Conservation (phyloP, 2,113 vertebrate genomes). For the Rhea americana region DNA sequence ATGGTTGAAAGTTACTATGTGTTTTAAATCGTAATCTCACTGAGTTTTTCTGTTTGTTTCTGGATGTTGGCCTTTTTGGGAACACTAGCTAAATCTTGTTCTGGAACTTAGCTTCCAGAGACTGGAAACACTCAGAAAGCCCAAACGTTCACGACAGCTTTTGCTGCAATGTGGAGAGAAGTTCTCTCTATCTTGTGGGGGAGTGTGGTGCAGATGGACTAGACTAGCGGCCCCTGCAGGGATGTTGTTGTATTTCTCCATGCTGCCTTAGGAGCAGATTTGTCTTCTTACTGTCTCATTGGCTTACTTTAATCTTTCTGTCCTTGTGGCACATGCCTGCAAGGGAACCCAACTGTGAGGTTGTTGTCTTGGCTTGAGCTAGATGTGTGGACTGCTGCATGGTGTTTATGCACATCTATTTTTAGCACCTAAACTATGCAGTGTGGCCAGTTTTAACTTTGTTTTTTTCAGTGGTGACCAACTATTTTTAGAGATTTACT, state of each 20-base stretch:
- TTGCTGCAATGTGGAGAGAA: not conserved
- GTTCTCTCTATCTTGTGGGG: fast-evolving
- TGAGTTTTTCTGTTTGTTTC: fast-evolving
- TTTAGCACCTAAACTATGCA: not conserved
- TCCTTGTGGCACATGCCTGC: fast-evolving
- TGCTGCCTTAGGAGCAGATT: not conserved
- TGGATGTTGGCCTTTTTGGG: not conserved
- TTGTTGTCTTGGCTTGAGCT: not conserved
- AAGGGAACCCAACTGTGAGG: not conserved
- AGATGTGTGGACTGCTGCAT: not conserved
- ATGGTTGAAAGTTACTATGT: fast-evolving
- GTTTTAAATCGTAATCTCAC: not conserved
- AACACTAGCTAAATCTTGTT: not conserved
- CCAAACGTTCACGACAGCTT: fast-evolving
- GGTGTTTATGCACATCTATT: constrained; percentile 47
- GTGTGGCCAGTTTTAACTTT: not conserved
- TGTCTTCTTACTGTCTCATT: not conserved
- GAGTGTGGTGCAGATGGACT: not conserved
- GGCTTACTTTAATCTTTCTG: not conserved
- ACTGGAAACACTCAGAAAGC: not conserved
- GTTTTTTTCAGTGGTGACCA: not conserved
- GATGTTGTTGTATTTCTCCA: not conserved
- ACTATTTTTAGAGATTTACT: constrained; percentile 16
- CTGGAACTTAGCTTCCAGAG: not conserved
- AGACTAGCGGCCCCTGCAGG: not conserved